phyloP scores from a whole-genome alignment of 2,113 vertebrate genomes.

The Calyptomena viridis region DNA sequence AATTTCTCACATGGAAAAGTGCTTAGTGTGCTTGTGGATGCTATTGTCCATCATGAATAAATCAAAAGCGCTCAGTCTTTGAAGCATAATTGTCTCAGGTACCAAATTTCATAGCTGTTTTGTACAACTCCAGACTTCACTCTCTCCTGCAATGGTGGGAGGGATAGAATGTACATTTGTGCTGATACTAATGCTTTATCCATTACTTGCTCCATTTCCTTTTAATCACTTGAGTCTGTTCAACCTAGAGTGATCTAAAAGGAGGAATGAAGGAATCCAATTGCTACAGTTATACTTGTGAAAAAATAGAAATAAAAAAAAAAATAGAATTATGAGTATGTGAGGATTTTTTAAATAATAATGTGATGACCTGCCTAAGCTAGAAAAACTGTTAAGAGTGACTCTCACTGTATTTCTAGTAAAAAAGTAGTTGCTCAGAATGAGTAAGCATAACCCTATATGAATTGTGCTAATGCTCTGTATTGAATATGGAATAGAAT shows the following conservation, averaged over 20 bases:
- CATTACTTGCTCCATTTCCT: slow-evolving; percentile 55
- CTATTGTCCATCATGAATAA: not conserved
- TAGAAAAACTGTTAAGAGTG: not conserved
- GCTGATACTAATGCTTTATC: slow-evolving; percentile 4
- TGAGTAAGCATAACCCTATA: not conserved
- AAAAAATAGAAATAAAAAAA: not conserved
- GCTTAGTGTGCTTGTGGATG: not conserved
- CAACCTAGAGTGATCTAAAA: not conserved
- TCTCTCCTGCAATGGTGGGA: not conserved
- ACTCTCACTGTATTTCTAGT: not conserved
- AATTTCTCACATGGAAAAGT: not conserved
- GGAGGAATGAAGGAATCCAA: slow-evolving; percentile 20
- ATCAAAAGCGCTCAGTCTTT: not conserved
- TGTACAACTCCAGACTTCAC: not conserved
- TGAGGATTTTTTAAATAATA: not conserved
- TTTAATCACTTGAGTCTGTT: slow-evolving; percentile 42
- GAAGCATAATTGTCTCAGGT: not conserved
- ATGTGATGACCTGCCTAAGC: not conserved
- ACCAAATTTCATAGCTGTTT: not conserved
- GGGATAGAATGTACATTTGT: not conserved
- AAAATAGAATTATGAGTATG: not conserved
- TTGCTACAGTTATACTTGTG: not conserved
- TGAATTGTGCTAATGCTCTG: not conserved
- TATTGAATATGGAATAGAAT: not conserved
- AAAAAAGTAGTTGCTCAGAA: not conserved